Percentiles rank a stretch among this genome's conserved stretches.
phyloP scores from a whole-genome alignment of 2,113 vertebrate genomes.

The Silurus asotus region DNA sequence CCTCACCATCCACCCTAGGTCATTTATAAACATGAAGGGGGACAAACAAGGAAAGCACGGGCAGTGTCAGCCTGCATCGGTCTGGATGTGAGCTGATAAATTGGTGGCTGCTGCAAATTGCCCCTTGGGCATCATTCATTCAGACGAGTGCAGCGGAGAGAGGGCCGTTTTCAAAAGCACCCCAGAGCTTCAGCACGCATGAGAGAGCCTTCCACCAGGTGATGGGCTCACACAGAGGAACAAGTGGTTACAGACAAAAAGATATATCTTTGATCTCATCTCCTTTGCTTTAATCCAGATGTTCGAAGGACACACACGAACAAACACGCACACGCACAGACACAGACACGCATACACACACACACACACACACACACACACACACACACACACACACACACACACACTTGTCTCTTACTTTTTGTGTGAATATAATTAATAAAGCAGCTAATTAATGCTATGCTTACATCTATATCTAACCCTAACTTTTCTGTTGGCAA shows the following conservation, averaged over 20 bases:
- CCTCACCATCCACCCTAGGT: slow-evolving; percentile 57
- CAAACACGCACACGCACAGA: slow-evolving; percentile 30
- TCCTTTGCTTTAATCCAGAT: slow-evolving; percentile 48
- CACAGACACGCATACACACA: background rate
- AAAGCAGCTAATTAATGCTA: background rate
- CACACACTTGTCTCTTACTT: too few relatives aligned
- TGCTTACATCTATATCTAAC: background rate
- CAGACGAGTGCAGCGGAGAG: slow-evolving; percentile 62
- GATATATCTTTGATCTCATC: slow-evolving; percentile 49
- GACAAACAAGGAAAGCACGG: slow-evolving; percentile 56
- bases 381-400: background rate
- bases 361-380: slow-evolving; percentile 38
- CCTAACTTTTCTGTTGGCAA: background rate
- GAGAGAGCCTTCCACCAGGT: slow-evolving; percentile 65
- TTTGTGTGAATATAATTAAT: background rate
- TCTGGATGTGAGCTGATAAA: slow-evolving; percentile 68
- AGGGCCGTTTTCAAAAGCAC: slow-evolving; percentile 69
- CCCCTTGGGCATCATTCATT: slow-evolving; percentile 71
- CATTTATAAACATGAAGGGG: slow-evolving; percentile 64
- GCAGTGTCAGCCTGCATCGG: slow-evolving; percentile 63
- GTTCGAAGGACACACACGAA: slow-evolving; percentile 19
- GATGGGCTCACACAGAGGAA: slow-evolving; percentile 37
- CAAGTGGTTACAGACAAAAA: slow-evolving; percentile 42
- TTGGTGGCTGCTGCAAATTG: slow-evolving; percentile 62
- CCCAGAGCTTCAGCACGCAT: slow-evolving; percentile 67